Conservation (phyloP, 2,888 invertebrate species). For the Ischnura elegans region DNA sequence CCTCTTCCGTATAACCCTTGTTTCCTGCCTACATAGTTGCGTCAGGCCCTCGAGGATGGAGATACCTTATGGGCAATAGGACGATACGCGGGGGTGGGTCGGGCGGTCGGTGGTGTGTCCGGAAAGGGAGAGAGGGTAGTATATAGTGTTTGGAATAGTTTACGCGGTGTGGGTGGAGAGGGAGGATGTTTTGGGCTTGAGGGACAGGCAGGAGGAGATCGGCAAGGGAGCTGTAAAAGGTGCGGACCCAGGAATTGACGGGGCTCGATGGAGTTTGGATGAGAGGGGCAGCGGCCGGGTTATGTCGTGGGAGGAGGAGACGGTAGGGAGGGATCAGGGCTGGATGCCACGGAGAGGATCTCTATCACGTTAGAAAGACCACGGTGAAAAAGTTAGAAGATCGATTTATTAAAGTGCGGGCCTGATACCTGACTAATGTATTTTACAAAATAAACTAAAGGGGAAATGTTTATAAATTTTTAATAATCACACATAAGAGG, state of each 20-base stretch:
- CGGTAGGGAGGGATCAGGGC: background rate
- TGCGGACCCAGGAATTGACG: conserved; percentile 57
- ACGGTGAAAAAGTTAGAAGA: background rate
- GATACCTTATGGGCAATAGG: background rate
- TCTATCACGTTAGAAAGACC: background rate
- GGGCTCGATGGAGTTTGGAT: background rate
- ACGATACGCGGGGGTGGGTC: background rate
- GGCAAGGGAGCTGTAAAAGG: conserved; percentile 60
- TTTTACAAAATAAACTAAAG: too few relatives aligned
- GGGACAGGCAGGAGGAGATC: conserved; percentile 52
- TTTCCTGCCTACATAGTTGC: background rate
- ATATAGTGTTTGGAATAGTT: conserved; percentile 12
- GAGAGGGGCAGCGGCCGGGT: background rate
- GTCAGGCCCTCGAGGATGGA: background rate
- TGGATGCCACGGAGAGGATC: background rate
- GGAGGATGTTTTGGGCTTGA: background rate
- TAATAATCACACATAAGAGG: too few relatives aligned
- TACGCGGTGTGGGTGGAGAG: background rate
- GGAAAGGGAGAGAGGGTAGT: background rate
- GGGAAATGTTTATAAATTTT: too few relatives aligned
- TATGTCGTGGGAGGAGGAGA: too few relatives aligned
- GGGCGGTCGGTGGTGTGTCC: background rate
- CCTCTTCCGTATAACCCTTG: too few relatives aligned
- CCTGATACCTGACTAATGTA: too few relatives aligned
- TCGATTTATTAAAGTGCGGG: background rate